Percentiles rank a stretch among this genome's conserved stretches.
Conservation (phyloP, 2,113 vertebrate species). For the Pogona vitticeps region DNA sequence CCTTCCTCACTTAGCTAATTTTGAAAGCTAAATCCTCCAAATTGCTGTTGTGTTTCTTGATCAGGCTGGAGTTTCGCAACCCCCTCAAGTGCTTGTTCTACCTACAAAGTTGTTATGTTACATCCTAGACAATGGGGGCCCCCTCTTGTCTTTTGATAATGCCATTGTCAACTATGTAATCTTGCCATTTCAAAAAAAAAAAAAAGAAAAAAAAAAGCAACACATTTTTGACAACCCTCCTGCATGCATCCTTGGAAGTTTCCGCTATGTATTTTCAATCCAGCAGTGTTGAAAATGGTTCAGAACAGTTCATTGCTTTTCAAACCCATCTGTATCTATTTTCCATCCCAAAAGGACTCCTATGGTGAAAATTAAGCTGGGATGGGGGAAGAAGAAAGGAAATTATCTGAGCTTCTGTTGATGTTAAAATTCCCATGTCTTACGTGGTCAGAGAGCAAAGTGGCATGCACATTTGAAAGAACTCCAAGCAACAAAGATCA, state of each 20-base stretch:
- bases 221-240: conserved; percentile 13
- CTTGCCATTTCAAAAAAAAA: not conserved
- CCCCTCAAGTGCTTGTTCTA: not conserved
- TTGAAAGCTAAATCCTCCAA: not conserved
- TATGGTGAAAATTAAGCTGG: not conserved
- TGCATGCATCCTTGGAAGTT: not conserved
- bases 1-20: not conserved
- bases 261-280: conserved; percentile 22
- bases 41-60: not conserved
- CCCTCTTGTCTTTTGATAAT: not conserved
- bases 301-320: not conserved
- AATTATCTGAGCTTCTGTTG: not conserved
- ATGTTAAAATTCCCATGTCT: not conserved
- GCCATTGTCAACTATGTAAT: conserved; percentile 1
- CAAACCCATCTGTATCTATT: not conserved
- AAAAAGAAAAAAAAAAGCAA: conserved; percentile 5
- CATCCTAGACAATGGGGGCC: not conserved
- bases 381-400: not conserved
- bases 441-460: not conserved
- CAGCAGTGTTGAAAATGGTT: conserved; percentile 24
- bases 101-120: not conserved
- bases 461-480: not conserved
- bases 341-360: not conserved
- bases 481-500: not conserved
- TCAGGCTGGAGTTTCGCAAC: not conserved